Percentiles rank a stretch among this genome's conserved stretches.
Evolutionary conservation across 30 jellyfish, hydroid and myxozoan species (phyloP).

Genomic region (Rhopilema esculentum): DNA sequence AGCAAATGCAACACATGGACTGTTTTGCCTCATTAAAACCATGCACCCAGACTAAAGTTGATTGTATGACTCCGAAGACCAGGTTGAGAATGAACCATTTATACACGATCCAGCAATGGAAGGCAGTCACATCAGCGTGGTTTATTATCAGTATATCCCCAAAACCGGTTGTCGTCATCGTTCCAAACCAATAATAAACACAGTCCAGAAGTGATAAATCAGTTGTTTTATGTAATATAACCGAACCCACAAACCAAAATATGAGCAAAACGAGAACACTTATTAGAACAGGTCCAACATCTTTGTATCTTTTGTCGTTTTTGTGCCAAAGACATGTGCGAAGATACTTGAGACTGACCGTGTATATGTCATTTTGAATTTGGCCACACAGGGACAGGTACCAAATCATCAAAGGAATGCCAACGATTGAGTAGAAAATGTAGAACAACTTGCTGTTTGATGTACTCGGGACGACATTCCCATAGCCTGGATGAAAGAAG

Average conservation of each 20-base stretch:
- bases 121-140: conserved; percentile 3
- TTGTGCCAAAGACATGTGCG: conserved; percentile 54
- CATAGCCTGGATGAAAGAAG: conserved; percentile 53
- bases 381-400: conserved; percentile 73
- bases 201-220: conserved; percentile 61
- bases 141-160: conserved; percentile 56
- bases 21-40: conserved; percentile 62
- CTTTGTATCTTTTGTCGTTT: conserved; percentile 42
- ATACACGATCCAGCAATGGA: conserved; percentile 54
- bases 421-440: conserved; percentile 63
- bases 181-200: conserved; percentile 71
- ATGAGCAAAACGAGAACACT: conserved; percentile 41
- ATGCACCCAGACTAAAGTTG: conserved; percentile 68
- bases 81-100: conserved; percentile 66
- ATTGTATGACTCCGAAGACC: conserved; percentile 61
- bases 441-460: conserved; percentile 37
- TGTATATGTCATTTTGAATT: conserved; percentile 47
- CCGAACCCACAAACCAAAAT: conserved; percentile 68
- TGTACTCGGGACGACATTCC: conserved; percentile 59
- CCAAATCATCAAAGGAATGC: conserved; percentile 76
- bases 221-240: conserved; percentile 26
- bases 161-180: conserved; percentile 72
- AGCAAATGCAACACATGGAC: conserved; percentile 71
- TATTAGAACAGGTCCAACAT: conserved; percentile 55
- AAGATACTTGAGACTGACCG: conserved; percentile 7